A percentile compares a stretch with the other conserved stretches of the same genome.
Evolutionary conservation across 1,140 invertebrate species (phyloP).

Genomic region (Harpegnathos saltator): DNA sequence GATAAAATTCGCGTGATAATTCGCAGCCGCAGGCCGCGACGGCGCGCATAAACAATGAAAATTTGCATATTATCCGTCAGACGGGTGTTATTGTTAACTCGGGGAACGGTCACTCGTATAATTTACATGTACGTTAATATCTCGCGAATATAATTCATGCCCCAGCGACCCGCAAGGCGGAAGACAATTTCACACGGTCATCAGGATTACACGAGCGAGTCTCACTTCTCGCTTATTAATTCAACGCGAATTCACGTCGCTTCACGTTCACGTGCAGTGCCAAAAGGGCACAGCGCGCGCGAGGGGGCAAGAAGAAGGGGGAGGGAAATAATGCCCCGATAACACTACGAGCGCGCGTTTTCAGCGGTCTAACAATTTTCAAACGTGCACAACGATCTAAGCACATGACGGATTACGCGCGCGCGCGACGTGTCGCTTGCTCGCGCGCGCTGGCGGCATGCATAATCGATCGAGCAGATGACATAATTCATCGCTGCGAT

Average conservation of each 20-base stretch:
- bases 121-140: too few relatives aligned
- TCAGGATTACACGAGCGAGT: background rate
- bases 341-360: too few relatives aligned
- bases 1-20: slow-evolving; percentile 49
- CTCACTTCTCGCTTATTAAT: background rate
- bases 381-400: background rate
- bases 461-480: slow-evolving; percentile 56
- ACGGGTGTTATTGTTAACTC: slow-evolving; percentile 56
- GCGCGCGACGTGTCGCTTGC: background rate
- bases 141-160: slow-evolving; percentile 37
- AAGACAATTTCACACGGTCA: slow-evolving; percentile 34
- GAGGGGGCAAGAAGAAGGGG: too few relatives aligned
- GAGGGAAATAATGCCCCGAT: too few relatives aligned
- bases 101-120: slow-evolving; percentile 29
- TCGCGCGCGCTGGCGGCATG: background rate
- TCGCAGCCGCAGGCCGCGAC: slow-evolving; percentile 18
- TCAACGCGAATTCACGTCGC: background rate
- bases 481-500: slow-evolving; percentile 57
- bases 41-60: slow-evolving; percentile 50
- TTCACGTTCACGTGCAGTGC: background rate
- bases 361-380: too few relatives aligned
- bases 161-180: slow-evolving; percentile 27
- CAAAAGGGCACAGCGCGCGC: too few relatives aligned
- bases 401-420: slow-evolving; percentile 13
- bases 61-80: slow-evolving; percentile 58